Evolutionary conservation across 2,113 vertebrate species (phyloP), one percentile per base, ranked within the genome.

Genomic region (Pluvialis apricaria): DNA sequence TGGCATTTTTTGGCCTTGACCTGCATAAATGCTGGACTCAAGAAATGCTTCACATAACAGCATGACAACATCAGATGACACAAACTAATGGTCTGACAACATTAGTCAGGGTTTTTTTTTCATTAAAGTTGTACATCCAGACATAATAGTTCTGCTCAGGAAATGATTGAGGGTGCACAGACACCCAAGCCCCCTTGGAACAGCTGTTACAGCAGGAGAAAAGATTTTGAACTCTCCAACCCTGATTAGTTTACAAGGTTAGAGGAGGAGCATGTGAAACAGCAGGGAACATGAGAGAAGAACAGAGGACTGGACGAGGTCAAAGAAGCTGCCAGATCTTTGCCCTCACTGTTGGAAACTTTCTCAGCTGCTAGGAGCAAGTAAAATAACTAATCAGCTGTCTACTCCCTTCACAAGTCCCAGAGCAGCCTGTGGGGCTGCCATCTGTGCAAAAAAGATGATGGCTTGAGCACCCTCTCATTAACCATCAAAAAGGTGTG

Each of bases 351-450:
- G 45, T 20, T 88, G 85, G 71, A 93, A 82, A 82, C 8, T 5
- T 77, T 62, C 73, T 89, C 62, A 90, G 25, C 18, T 81, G 28
- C 45, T 73, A 72, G 38, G 22, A 93, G 45, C 32, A 66, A 73
- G 15, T 32, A 93, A 92, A 82, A 76, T 77, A 92, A 90, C 52
- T 88, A 38, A 96, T 96, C 81, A 82, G 20, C 77, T 90, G 36
- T 72, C 65, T 89, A 20, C 14, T 92, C 45, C 24, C 25, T 91
- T 81, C 66, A 31, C 22, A 92, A 83, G n/a, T 86, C 82, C 28
- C 62, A 93, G 55, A 90, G 75, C 11, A 96, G 49, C 85, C 79
- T 69, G 32, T 70, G 49, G 66, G 78, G 66, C 17, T 82, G 25
- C 66, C 65, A 70, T 90, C 71, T 93, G 85, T 75, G 49, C 36